Base-by-base conservation (phyloP, 2,888 invertebrate species). In the Listrodromus nycthemerus region DNA sequence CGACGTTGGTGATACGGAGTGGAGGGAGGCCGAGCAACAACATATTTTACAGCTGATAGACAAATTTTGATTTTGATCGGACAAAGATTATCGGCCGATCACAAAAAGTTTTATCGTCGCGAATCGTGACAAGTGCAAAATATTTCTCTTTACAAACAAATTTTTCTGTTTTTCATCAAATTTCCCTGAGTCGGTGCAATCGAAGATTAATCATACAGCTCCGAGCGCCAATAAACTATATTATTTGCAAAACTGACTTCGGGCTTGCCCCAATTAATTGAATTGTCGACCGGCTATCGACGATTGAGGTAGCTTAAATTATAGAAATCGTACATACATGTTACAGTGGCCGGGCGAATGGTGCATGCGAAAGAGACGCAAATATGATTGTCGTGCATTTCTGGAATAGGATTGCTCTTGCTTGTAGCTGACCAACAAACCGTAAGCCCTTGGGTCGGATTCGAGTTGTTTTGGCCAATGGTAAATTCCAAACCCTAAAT, bases 21-120 rank as follows among this genome's bases (percentile, higher is more conserved):
- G 97, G 96, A 95, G 97, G 88, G 97, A 97, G 92, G 96, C 97
- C 88, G 98, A 98, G 91, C 98, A 98, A 91, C 97, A 98, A 89
- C 97, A 98, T 92, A 98, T 99, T 92, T 94, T 98, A 87, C 97
- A 98, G 93, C 95, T 99, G 88, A 97, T 99, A 67, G 98, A 99
- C 94, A 98, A 98, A 94, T 98, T 99, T 94, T 98, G 95, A 95
- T 85, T 55, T 58, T 65, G 16, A 24, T 16, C 10, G 16, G 19
- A 30, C 45, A 37, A 58, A 27, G 58, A 37, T 70, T 16, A 52
- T 75, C 33, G 41, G 48, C 30, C 19, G 19, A 61, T 30, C 10
- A 37, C 13, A 41, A 66, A 33, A 21, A 52, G 33, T 6, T 30
- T 37, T 45, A 73, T 30, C 27, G 16, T 30, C 30, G 58, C 73